These are phyloP conservation scores for Ornithoptera alexandrae DNA, from an alignment of 2,888 invertebrate genomes.

Conservation along the genomic window DNA sequence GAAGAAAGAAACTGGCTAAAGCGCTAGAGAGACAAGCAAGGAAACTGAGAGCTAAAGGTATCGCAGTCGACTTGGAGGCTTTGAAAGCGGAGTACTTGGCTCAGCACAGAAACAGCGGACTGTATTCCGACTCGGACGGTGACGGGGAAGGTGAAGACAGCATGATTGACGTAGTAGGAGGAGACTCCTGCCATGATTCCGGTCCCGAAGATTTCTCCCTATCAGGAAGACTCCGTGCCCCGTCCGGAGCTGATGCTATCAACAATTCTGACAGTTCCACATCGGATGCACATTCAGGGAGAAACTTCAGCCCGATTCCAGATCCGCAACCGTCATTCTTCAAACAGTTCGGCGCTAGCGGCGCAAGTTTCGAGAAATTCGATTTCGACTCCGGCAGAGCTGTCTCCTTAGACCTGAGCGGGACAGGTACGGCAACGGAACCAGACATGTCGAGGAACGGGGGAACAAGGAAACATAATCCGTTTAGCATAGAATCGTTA, in stretches of 20 bases:
- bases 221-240: conserved; percentile 79
- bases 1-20: conserved; percentile 94
- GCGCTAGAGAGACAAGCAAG: conserved; percentile 94
- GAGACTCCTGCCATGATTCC: conserved; percentile 86
- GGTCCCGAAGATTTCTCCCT: conserved; percentile 82
- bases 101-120: conserved; percentile 83
- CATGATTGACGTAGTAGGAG: conserved; percentile 92
- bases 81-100: conserved; percentile 91
- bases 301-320: conserved; percentile 71
- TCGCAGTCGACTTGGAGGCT: conserved; percentile 92
- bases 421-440: conserved; percentile 64
- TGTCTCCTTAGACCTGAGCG: conserved; percentile 74
- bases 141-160: conserved; percentile 84
- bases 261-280: conserved; percentile 81
- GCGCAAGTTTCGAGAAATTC: conserved; percentile 70
- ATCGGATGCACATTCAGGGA: conserved; percentile 69
- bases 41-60: conserved; percentile 94
- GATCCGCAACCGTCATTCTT: conserved; percentile 73
- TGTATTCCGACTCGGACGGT: conserved; percentile 80
- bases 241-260: conserved; percentile 79
- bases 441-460: conserved; percentile 77
- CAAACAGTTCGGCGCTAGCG: conserved; percentile 64
- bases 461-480: conserved; percentile 85
- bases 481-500: conserved; percentile 94
- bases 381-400: conserved; percentile 75